Evolutionary conservation across 2,888 invertebrate species (phyloP).

Genomic region (Trichogramma evanescens): DNA sequence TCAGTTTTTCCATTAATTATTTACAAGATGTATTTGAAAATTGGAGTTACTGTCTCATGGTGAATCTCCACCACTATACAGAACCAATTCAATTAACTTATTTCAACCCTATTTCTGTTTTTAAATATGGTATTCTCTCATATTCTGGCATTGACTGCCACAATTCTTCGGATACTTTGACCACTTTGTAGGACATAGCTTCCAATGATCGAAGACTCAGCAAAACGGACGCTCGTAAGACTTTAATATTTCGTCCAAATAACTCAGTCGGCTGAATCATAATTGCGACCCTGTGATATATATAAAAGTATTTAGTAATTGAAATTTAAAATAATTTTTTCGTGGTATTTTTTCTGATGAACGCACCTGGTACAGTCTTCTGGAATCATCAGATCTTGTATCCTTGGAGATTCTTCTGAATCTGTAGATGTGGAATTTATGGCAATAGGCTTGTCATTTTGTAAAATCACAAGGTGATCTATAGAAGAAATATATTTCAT

Average conservation of each 20-base stretch:
- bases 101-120: neutral
- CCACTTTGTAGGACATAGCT: slow-evolving; percentile 14
- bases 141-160: slow-evolving; percentile 4
- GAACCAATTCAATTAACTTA: too few relatives aligned
- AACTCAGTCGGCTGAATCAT: neutral
- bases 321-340: neutral
- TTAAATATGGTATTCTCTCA: slow-evolving; percentile 12
- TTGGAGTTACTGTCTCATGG: too few relatives aligned
- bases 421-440: slow-evolving; percentile 28
- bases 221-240: neutral
- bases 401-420: neutral
- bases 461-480: slow-evolving; percentile 53
- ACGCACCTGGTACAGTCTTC: slow-evolving; percentile 7
- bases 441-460: slow-evolving; percentile 51
- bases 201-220: slow-evolving; percentile 9
- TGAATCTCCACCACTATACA: too few relatives aligned
- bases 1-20: too few relatives aligned
- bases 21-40: too few relatives aligned
- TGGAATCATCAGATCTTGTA: slow-evolving; percentile 14
- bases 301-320: neutral
- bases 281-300: slow-evolving; percentile 12
- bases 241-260: slow-evolving; percentile 4
- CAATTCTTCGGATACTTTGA: neutral
- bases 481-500: slow-evolving; percentile 15
- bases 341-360: neutral